These are phyloP conservation scores for Pelusios castaneus DNA, from an alignment of 2,113 vertebrate genomes.

Conservation along the genomic window DNA sequence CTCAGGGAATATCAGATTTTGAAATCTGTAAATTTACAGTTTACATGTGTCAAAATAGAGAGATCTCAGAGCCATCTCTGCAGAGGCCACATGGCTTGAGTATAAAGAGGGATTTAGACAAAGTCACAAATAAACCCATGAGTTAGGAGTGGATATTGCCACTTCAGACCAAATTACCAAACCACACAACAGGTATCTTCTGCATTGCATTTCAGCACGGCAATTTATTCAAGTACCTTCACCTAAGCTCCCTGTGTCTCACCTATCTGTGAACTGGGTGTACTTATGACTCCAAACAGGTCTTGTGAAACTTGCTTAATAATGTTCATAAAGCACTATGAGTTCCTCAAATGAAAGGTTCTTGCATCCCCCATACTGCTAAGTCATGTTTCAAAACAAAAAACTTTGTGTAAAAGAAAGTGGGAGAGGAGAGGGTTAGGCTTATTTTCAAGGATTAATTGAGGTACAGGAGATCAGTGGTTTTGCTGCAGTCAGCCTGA, in stretches of 20 bases:
- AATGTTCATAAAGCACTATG: neutral
- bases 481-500: constrained; percentile 30
- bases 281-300: neutral
- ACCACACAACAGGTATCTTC: neutral
- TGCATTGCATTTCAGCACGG: neutral
- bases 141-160: neutral
- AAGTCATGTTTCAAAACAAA: neutral
- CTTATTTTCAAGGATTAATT: constrained; percentile 47
- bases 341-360: constrained; percentile 19
- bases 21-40: neutral
- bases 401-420: constrained; percentile 22
- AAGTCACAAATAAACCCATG: neutral
- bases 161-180: neutral
- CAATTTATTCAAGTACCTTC: neutral
- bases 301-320: neutral
- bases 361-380: neutral
- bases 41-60: constrained; percentile 10
- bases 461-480: constrained; percentile 31
- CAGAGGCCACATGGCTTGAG: neutral
- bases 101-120: neutral
- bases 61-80: neutral
- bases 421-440: neutral
- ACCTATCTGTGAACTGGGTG: neutral
- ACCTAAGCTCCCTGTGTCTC: neutral
- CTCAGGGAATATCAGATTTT: constrained; percentile 12